Conservation (phyloP, 2,113 vertebrate species). For the Catharus fuscescens region DNA sequence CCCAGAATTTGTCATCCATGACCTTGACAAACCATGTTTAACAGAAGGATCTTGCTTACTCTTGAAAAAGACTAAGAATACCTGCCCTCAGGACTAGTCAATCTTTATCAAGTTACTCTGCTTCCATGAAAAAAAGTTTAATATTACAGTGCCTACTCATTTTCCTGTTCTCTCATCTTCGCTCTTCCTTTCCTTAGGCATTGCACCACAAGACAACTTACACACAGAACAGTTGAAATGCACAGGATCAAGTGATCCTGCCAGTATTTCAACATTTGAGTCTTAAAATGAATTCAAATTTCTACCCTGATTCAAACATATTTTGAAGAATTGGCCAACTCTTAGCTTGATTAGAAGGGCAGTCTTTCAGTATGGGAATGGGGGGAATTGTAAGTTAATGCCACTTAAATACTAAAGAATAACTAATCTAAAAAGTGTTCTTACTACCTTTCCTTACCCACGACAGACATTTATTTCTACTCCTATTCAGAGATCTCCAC, state of each 20-base stretch:
- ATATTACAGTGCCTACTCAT: background rate
- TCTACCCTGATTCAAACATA: background rate
- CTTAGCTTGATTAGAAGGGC: background rate
- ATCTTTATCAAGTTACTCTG: slow-evolving; percentile 20
- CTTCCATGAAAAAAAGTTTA: slow-evolving; percentile 7
- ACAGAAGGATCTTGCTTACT: background rate
- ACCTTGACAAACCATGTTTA: background rate
- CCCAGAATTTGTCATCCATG: background rate
- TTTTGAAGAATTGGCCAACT: background rate
- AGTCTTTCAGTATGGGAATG: background rate
- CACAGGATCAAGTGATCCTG: background rate
- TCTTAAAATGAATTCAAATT: background rate
- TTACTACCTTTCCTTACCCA: background rate
- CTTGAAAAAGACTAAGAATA: background rate
- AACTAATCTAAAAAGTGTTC: background rate
- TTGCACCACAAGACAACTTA: background rate
- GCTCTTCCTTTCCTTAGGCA: background rate
- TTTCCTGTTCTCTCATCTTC: background rate
- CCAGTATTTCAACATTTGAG: background rate
- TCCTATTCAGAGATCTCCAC: background rate
- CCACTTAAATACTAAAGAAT: background rate
- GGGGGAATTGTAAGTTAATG: background rate
- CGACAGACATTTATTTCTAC: background rate
- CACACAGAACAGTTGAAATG: background rate
- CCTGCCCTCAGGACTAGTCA: background rate